A percentile compares a stretch with the other conserved stretches of the same genome.
Conservation (phyloP, 64 coral and sea anemone genomes). For the Dendrophyllia cribrosa region DNA sequence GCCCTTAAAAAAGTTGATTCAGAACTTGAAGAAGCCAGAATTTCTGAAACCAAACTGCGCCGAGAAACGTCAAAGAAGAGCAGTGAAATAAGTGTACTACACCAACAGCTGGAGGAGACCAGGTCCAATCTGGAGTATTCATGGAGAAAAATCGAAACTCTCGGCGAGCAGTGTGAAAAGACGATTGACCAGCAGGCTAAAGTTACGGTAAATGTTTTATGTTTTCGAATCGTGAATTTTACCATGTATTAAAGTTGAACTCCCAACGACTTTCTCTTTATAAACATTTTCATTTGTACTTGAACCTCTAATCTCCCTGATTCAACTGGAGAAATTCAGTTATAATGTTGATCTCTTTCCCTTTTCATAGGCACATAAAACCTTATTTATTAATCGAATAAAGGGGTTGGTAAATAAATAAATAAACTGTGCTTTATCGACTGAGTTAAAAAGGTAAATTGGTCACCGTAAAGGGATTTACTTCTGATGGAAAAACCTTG, state of each 20-base stretch:
- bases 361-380: too few relatives aligned
- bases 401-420: too few relatives aligned
- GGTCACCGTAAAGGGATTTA: neutral
- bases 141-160: constrained; percentile 57
- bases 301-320: too few relatives aligned
- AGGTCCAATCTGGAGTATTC: constrained; percentile 45
- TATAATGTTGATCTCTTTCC: too few relatives aligned
- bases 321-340: too few relatives aligned
- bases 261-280: too few relatives aligned
- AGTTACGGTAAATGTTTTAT: constrained; percentile 46
- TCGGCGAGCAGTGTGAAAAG: constrained; percentile 70
- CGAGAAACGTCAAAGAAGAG: constrained; percentile 34
- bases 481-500: too few relatives aligned
- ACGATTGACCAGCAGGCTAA: constrained; percentile 59
- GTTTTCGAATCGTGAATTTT: neutral
- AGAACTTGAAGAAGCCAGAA: constrained; percentile 49
- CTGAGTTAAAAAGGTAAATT: too few relatives aligned
- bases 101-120: constrained; percentile 58
- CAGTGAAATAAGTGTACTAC: constrained; percentile 20
- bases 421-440: too few relatives aligned
- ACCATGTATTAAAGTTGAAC: too few relatives aligned
- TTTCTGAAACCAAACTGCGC: constrained; percentile 34
- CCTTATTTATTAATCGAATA: too few relatives aligned
- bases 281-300: too few relatives aligned
- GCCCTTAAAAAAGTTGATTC: constrained; percentile 31